A percentile compares a stretch with the other conserved stretches of the same genome.
Evolutionary conservation across 1,140 invertebrate genomes (phyloP).

Genomic region (Drosophila pruinosa): DNA sequence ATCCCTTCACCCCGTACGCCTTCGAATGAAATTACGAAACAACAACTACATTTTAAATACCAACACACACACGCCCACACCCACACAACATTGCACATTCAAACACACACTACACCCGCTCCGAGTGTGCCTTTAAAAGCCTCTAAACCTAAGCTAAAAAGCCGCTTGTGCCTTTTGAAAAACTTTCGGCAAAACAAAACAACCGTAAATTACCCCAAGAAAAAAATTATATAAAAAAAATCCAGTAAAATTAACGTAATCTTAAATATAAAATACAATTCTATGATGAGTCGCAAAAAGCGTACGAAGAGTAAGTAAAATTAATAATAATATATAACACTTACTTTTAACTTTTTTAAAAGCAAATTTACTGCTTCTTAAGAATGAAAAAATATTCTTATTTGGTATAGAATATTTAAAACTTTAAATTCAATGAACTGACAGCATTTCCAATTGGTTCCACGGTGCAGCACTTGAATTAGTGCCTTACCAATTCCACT

Average conservation of each 20-base stretch:
- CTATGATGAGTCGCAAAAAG: conserved; percentile 41
- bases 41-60: conserved; percentile 18
- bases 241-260: conserved; percentile 19
- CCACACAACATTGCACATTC: conserved; percentile 32
- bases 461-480: no score
- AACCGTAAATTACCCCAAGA: conserved; percentile 22
- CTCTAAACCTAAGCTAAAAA: conserved; percentile 53
- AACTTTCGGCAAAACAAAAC: conserved; percentile 12
- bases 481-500: no score
- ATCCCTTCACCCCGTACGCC: conserved; percentile 65
- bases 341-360: no score
- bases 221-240: conserved; percentile 4
- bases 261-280: conserved; percentile 28
- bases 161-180: conserved; percentile 61
- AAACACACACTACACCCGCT: conserved; percentile 18
- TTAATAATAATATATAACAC: background rate
- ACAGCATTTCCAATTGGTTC: no score
- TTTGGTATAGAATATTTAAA: no score
- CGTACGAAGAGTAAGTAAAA: conserved; percentile 66
- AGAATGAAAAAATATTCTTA: no score
- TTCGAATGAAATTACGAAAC: conserved; percentile 44
- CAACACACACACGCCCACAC: conserved; percentile 31
- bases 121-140: conserved; percentile 70
- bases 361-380: no score
- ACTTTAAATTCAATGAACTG: no score